A percentile compares a stretch with the other conserved stretches of the same genome.
phyloP scores from a whole-genome alignment of 2,113 vertebrate species.

The Ctenodactylus gundi region DNA sequence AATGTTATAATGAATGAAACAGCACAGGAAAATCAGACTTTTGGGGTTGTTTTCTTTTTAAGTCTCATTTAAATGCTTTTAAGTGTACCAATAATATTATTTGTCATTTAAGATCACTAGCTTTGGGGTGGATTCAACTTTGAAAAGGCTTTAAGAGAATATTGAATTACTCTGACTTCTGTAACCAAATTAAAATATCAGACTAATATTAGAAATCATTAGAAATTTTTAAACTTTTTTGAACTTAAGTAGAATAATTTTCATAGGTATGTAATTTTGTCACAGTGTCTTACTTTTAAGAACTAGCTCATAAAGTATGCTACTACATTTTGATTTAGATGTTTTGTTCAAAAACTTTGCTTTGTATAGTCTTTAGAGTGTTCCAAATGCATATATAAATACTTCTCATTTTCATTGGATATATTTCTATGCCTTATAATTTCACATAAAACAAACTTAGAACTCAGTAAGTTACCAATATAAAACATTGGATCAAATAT shows the following conservation, averaged over 20 bases:
- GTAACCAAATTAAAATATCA: not conserved
- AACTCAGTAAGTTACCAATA: slow-evolving; percentile 45
- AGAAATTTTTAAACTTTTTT: not conserved
- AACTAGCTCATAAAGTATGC: not conserved
- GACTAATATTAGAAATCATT: not conserved
- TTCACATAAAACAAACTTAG: slow-evolving; percentile 49
- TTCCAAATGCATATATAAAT: not conserved
- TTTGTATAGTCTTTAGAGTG: not conserved
- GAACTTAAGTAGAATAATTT: slow-evolving; percentile 4
- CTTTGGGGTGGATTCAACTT: not conserved
- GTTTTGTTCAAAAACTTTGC: slow-evolving; percentile 18
- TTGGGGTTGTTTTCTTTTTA: not conserved
- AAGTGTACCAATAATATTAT: not conserved
- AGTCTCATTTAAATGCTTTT: not conserved
- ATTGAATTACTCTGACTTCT: not conserved
- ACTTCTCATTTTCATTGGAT: not conserved
- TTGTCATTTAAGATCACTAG: not conserved
- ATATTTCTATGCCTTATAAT: slow-evolving; percentile 1
- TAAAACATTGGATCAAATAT: slow-evolving; percentile 47
- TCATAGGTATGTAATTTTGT: not conserved
- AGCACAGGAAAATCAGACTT: not conserved
- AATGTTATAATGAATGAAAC: not conserved
- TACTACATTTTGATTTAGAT: not conserved
- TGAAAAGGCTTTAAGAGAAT: not conserved
- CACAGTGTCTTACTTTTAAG: not conserved